Conservation (phyloP, 2,888 invertebrate genomes). For the Tiliacea aurago region DNA sequence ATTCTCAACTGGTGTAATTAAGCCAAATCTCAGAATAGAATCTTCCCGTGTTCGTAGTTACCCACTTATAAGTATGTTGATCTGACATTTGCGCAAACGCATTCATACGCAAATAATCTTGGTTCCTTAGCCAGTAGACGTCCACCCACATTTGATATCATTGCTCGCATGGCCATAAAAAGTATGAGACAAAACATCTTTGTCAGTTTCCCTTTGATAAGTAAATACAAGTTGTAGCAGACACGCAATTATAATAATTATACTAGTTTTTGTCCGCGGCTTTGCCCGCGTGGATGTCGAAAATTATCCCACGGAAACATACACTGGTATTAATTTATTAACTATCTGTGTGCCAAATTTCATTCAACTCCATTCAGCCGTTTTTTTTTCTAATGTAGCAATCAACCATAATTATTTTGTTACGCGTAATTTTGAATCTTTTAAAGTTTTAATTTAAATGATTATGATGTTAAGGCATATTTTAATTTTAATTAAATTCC, state of each 20-base stretch:
- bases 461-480: too few relatives aligned
- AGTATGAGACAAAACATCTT: constrained; percentile 12
- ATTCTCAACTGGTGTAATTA: constrained; percentile 15
- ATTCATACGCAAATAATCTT: constrained; percentile 37
- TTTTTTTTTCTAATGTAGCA: too few relatives aligned
- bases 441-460: too few relatives aligned
- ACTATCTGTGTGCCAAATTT: too few relatives aligned
- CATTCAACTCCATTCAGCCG: too few relatives aligned
- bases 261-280: neutral
- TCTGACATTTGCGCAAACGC: constrained; percentile 45
- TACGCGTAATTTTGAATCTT: too few relatives aligned
- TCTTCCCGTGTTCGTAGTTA: constrained; percentile 49
- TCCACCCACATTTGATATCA: constrained; percentile 32
- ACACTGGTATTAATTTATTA: too few relatives aligned
- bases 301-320: too few relatives aligned
- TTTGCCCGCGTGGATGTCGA: too few relatives aligned
- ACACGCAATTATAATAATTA: neutral
- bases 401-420: too few relatives aligned
- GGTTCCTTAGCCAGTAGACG: constrained; percentile 24
- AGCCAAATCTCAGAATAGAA: constrained; percentile 30
- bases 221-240: constrained; percentile 3
- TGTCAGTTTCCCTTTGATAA: neutral
- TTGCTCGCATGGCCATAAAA: neutral
- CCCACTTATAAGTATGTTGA: constrained; percentile 20
- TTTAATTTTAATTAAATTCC: too few relatives aligned